Base-by-base conservation (phyloP, 1,140 invertebrate genomes). In the Halesus radiatus region DNA sequence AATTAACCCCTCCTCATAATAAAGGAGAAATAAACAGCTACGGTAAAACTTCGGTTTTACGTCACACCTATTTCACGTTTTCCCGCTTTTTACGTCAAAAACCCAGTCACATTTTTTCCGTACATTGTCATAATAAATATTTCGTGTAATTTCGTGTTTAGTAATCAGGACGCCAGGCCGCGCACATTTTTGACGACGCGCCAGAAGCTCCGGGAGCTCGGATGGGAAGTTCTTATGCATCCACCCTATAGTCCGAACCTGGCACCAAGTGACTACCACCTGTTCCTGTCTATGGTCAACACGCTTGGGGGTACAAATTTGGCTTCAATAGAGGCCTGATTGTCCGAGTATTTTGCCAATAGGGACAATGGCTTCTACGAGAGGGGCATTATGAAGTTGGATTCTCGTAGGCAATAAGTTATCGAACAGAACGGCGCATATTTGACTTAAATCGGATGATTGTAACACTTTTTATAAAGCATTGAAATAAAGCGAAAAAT, bases 401-500 rank as follows among this genome's bases (percentile, higher is more conserved):
- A 32, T 32, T 68, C 37, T 37, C 26, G 37, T 37, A 6, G 64
- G 29, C 64, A 68, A 68, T 23, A 68, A 68, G 37, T 68, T 68
- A 68, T 32, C 26, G 64, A 68, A 68, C 64, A 68, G 37, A 32
- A 68, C 64, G 64, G 64, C 26, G 64, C 29, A 37, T 68, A 68
- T 68, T 68, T 68, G 32, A 68, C 64, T 45, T 20, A 62, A 62
- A 62, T 62, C 58, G 58, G 58, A 62, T 62, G 22, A 62, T 62
- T 62, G 58, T 62, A 20, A 62, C 58, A 62, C 58, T 62, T 62
- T 62, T 62, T 62, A 62, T 62, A 62, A 62, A 62, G 58, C 58
- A 62, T 62, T 62, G 58, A 62, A 62, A 62, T 62, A 62, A 62
- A 62, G 58, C 58, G 58, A 62, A 62, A 62, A 62, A 62, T 62